Evolutionary conservation across 2,888 invertebrate species (phyloP), one percentile per base, ranked within the genome.

Genomic region (Noctua pronuba): DNA sequence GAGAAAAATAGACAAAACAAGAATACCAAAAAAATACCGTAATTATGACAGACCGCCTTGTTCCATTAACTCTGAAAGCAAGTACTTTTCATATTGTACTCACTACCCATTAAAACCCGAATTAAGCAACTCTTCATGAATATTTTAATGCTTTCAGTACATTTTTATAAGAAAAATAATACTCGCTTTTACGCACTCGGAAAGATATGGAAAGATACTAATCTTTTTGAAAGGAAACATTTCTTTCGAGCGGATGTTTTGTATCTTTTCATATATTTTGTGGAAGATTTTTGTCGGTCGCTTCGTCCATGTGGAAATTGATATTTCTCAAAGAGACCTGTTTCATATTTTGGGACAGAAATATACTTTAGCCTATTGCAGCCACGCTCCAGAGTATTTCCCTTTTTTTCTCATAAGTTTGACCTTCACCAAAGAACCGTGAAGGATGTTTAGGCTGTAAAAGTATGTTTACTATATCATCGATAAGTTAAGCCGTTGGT

Each of bases 51-150:
- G 28, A 75, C 65, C 5, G 58, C 35, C 66, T 71, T 38, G 46
- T 75, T 73, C 75, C 86, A 75, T 73, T 78, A 77, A 75, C 73
- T 88, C 72, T 76, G 55, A 76, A 85, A 73, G 82, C 55, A 73
- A 82, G 75, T 79, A 77, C 75, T 79, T 68, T 74, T 76, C 60
- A 73, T 28, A 71, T 73, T 69, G 44, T 77, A 73, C 78, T 79
- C 67, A 62, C 21, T 35, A 10, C 10, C 69, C 67, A 82, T 87
- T 82, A 88, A 79, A 81, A 86, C 70, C 64, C 11, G 69, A 83
- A 87, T 86, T 79, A 82, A 55, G 28, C 66, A 73, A 70, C 44
- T 77, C 76, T 58, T 78, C 55, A 55, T 18, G 13, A 62, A 46
- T 5, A 80, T 64, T 83, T 68, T 67, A 77, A 75, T 72, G 71